A percentile compares a stretch with the other conserved stretches of the same genome.
Conservation (phyloP, 2,113 vertebrate species). For the Clinocottus analis region DNA sequence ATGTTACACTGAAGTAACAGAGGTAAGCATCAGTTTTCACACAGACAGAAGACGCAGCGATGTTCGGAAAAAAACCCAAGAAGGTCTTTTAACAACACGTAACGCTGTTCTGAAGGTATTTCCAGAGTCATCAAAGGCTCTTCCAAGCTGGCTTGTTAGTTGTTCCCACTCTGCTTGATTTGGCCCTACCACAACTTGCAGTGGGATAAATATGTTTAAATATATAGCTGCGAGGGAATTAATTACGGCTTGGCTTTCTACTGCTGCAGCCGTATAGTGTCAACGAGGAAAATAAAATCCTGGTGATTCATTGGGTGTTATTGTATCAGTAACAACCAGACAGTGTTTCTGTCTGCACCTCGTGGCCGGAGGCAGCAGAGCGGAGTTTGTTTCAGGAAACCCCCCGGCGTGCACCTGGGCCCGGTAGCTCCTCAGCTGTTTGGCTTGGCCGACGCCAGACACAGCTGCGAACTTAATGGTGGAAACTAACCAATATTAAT, state of each 20-base stretch:
- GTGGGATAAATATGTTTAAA: slow-evolving; percentile 48
- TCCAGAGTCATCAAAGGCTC: not conserved
- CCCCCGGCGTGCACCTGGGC: slow-evolving; percentile 57
- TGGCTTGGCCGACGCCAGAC: slow-evolving; percentile 59
- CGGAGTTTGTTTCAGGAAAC: slow-evolving; percentile 35
- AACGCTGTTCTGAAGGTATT: not conserved
- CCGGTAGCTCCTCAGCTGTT: slow-evolving; percentile 67
- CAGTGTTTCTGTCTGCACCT: slow-evolving; percentile 66
- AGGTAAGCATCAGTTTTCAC: not conserved
- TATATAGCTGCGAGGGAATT: slow-evolving; percentile 48
- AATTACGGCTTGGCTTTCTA: slow-evolving; percentile 47
- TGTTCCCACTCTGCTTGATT: slow-evolving; percentile 53
- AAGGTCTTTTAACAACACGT: not conserved
- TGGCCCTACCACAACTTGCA: slow-evolving; percentile 47
- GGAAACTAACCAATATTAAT: slow-evolving; percentile 59
- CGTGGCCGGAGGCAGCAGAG: slow-evolving; percentile 30
- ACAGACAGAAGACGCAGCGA: not conserved
- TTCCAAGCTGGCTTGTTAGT: slow-evolving; percentile 25
- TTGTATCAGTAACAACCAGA: slow-evolving; percentile 64
- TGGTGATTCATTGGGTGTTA: slow-evolving; percentile 60
- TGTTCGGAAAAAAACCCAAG: not conserved
- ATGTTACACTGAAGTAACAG: not conserved
- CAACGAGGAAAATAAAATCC: slow-evolving; percentile 46
- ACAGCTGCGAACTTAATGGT: slow-evolving; percentile 47
- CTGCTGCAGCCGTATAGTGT: slow-evolving; percentile 19